Base-by-base conservation (phyloP, 2,888 invertebrate genomes). In the Pammene fasciana region DNA sequence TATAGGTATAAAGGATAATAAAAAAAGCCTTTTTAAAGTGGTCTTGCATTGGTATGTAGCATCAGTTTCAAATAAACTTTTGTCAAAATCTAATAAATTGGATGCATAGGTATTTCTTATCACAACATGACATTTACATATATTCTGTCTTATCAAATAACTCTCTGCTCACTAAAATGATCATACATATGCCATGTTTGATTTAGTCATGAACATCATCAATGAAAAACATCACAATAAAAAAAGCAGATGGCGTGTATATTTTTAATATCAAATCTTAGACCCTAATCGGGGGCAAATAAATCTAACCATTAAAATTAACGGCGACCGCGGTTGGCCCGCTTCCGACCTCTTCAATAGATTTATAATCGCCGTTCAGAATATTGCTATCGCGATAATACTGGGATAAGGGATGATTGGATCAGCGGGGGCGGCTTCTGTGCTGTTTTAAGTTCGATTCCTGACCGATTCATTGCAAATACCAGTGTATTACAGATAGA, bases 301-400 rank as follows among this genome's bases (percentile, higher is more conserved):
- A 88, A 88, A 89, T 89, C 86, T 87, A 79, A 81, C 82, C 85
- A 86, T 89, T 88, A 88, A 89, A 90, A 87, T 89, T 83, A 87
- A 87, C 84, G 84, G 81, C 81, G 83, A 82, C 82, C 84, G 80
- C 82, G 73, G 64, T 45, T 56, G 56, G 64, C 64, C 79, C 80
- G 81, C 81, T 85, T 84, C 86, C 86, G 87, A 85, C 87, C 87
- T 88, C 87, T 86, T 82, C 83, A 83, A 82, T 84, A 86, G 86
- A 89, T 89, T 88, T 87, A 88, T 88, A 86, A 87, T 88, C 82
- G 83, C 84, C 84, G 85, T 85, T 86, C 82, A 82, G 81, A 84
- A 82, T 81, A 83, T 81, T 79, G 77, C 77, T 76, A 79, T 81
- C 78, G 79, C 83, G 78, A 81, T 79, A 80, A 78, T 82, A 78